Base-by-base conservation (phyloP, 2,888 invertebrate genomes). In the Phyllotreta cruciferae region DNA sequence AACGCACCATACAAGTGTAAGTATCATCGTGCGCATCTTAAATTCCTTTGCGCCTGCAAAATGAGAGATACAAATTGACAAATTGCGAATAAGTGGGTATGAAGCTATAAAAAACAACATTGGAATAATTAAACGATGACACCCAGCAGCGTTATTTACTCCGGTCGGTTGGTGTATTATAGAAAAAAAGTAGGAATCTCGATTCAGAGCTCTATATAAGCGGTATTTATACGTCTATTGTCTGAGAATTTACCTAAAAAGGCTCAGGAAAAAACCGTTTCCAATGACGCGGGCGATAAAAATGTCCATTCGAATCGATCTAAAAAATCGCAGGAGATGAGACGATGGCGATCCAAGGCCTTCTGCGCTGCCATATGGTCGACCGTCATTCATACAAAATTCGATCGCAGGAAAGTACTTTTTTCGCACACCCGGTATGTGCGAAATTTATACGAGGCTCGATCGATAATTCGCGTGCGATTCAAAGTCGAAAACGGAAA, bases 201-300 rank as follows among this genome's bases (percentile, higher is more conserved):
- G 35, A 37, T 57, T 63, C 57, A 34, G 24, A 45, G 63, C 56
- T 56, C 38, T 45, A 57, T 57, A 57, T 57, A 49, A 38, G 56
- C 42, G 45, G 55, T 64, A 62, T 68, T 68, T 66, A 66, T 68
- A 61, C 61, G 66, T 60, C 68, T 67, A 69, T 69, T 69, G 69
- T 69, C 60, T 60, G 63, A 54, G 65, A 67, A 66, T 63, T 67
- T 66, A 66, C 69, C 69, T 69, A 69, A 69, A 69, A 69, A 64
- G 69, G 69, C 36, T 49, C 41, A 35, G 49, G 50, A 56, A 63
- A 67, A 66, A 45, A 44, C 62, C 49, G 58, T 55, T 66, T 63
- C 60, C 68, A 64, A 60, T 63, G 58, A 56, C 60, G 53, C 35
- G 24, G 58, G 39, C 54, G 45, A 61, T 66, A 63, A 66, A 61